A percentile compares a stretch with the other conserved stretches of the same genome.
Evolutionary conservation across 2,113 vertebrate genomes (phyloP).

Genomic region (Hemiscyllium ocellatum): DNA sequence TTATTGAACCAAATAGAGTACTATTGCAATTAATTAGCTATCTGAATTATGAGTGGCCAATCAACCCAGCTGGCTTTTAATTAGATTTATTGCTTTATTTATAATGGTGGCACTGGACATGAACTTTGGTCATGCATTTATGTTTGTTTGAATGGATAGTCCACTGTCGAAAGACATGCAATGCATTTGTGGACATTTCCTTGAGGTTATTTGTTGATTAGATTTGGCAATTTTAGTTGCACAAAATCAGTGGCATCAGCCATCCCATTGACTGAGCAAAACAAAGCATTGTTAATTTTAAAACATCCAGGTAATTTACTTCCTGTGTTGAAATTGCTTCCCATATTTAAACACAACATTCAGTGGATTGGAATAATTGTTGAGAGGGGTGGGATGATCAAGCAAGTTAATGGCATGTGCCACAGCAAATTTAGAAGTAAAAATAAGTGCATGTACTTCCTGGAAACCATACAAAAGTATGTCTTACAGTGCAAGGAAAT

Average conservation of each 20-base stretch:
- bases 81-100: conserved; percentile 35
- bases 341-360: conserved; percentile 41
- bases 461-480: conserved; percentile 15
- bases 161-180: neutral
- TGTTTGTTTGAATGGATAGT: conserved; percentile 17
- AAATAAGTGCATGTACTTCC: conserved; percentile 39
- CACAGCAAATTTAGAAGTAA: neutral
- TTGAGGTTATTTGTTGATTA: conserved; percentile 39
- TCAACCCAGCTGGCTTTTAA: conserved; percentile 36
- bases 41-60: conserved; percentile 40
- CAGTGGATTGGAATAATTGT: conserved; percentile 42
- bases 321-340: conserved; percentile 43
- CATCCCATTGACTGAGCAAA: conserved; percentile 39
- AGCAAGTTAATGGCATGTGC: conserved; percentile 38
- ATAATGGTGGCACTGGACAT: conserved; percentile 11
- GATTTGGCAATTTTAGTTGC: conserved; percentile 44
- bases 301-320: conserved; percentile 44
- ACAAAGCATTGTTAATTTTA: conserved; percentile 41
- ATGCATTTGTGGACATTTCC: neutral
- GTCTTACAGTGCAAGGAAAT: conserved; percentile 33
- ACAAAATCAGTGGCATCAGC: conserved; percentile 42
- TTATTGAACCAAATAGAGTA: conserved; percentile 42
- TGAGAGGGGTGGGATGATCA: conserved; percentile 26
- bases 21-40: conserved; percentile 44
- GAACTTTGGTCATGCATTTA: conserved; percentile 24